Base-by-base conservation (phyloP, 53 echinoderm and acorn worm genomes). In the Temnopleurus reevesii region DNA sequence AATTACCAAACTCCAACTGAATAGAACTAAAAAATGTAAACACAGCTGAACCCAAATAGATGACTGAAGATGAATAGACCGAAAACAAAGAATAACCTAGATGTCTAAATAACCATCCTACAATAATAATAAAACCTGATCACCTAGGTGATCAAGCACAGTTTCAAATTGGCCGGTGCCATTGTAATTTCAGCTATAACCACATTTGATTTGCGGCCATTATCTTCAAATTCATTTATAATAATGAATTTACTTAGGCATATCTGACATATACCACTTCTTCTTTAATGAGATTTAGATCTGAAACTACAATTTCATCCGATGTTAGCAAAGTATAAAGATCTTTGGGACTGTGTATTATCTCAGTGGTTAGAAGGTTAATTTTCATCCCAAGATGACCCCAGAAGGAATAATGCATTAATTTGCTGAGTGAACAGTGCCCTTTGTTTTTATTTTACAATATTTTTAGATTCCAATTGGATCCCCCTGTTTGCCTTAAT, bases 331-430 rank as follows among this genome's bases (percentile, higher is more conserved):
- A 17, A 4, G 24, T 43, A 45, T 43, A 84, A 5, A 85, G 8
- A n/a, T 43, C 24, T 9, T 26, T 49, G 26, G 89, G 66, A 17
- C n/a, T 51, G 45, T 28, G 4, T 15, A 71, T 76, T 2, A 89
- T 34, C 12, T 49, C 8, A n/a, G 26, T 13, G 17, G 15, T 8
- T 3, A 76, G 55, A 7, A 89, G 82, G 36, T 81, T 90, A 8
- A 1, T 60, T 23, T 65, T 81, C 90, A 77, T 77, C 0, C 90
- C 83, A 46, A 93, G 89, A 2, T 77, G 53, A 15, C 95, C 96
- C 95, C 95, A 93, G 25, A 95, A 90, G 24, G 54, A 63, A 49
- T 95, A 92, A 8, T 94, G 53, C 92, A 92, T 90, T 6, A 92
- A 55, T 89, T 93, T 96, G 8, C 91, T 86, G 0, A 94, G 86